Conservation (phyloP, 2,888 invertebrate species). For the Calameuta idolon region DNA sequence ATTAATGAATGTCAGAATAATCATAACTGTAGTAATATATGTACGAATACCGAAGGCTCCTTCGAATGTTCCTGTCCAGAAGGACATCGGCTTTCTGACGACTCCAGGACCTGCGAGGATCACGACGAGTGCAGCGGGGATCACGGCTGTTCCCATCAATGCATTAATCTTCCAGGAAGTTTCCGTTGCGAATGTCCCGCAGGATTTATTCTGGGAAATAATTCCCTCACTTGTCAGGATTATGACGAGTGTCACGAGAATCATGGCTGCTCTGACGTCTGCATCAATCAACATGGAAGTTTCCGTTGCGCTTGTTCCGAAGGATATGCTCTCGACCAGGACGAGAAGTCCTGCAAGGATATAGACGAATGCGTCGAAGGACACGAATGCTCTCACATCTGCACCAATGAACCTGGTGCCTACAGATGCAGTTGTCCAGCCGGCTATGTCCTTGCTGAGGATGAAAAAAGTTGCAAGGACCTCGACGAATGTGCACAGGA, state of each 20-base stretch:
- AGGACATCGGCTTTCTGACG: slow-evolving; percentile 54
- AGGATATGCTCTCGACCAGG: slow-evolving; percentile 47
- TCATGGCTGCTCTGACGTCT: slow-evolving; percentile 66
- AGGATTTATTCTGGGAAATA: slow-evolving; percentile 54
- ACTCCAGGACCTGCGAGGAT: slow-evolving; percentile 59
- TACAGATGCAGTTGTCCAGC: slow-evolving; percentile 71
- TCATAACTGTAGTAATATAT: slow-evolving; percentile 32
- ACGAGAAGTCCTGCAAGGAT: slow-evolving; percentile 61
- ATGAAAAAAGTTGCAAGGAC: slow-evolving; percentile 59
- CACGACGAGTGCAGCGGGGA: slow-evolving; percentile 66
- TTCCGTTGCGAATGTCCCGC: slow-evolving; percentile 58
- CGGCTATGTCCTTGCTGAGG: slow-evolving; percentile 61
- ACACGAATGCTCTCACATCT: slow-evolving; percentile 71
- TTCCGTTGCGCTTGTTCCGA: slow-evolving; percentile 60
- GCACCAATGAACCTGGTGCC: slow-evolving; percentile 67
- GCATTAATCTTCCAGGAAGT: slow-evolving; percentile 58
- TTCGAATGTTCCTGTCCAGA: slow-evolving; percentile 67
- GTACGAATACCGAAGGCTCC: slow-evolving; percentile 67
- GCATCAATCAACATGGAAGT: slow-evolving; percentile 56
- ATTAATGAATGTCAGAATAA: slow-evolving; percentile 30
- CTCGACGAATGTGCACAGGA: slow-evolving; percentile 60
- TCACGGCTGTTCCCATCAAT: slow-evolving; percentile 50
- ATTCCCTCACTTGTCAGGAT: slow-evolving; percentile 50
- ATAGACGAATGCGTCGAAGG: slow-evolving; percentile 63
- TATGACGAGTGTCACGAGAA: slow-evolving; percentile 60